Evolutionary conservation across 2,888 invertebrate genomes (phyloP), one percentile per base, ranked within the genome.

Genomic region (Cephus spinipes): DNA sequence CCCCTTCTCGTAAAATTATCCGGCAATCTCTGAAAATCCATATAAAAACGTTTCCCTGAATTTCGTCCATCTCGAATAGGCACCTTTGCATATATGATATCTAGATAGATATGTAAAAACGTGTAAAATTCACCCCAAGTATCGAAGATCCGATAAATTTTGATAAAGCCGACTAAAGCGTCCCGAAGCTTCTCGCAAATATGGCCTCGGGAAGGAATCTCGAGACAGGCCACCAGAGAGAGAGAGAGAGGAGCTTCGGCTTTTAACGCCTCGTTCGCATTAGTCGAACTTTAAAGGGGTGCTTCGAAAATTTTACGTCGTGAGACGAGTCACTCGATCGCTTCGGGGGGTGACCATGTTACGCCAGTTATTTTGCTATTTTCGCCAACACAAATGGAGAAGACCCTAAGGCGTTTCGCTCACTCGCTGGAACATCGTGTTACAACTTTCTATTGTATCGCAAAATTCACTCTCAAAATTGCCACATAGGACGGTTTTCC

Each of bases 301-400:
- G 55, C 11, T 74, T 74, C 23, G 36, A 74, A 74, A 35, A 31
- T 30, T 35, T 32, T 55, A 73, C 32, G 35, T 34, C 32, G 32
- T n/a, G 76, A 71, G 35, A 55, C 73, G 76, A 76, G 78, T 34
- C 76, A 68, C 73, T 76, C 73, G 15, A 55, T 34, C 73, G 76
- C 76, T 36, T 36, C n/a, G 15, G 68, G 76, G 76, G 73, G 68
- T 23, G 73, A 30, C 68, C 74, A 34, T 33, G 78, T 12, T n/a
- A 74, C 12, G 69, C 36, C 78, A 73, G 78, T 78, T 78, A 78
- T 78, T 76, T 78, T 73, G 76, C 78, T 76, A 78, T 76, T 78
- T 76, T 78, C 78, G 73, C 36, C 78, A 73, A 68, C 78, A 78
- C 76, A 76, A 78, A 78, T 78, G 78, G 78, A 78, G 76, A 73